These are phyloP conservation scores for Acronicta aceris DNA, from an alignment of 2,888 invertebrate species.

Conservation along the genomic window DNA sequence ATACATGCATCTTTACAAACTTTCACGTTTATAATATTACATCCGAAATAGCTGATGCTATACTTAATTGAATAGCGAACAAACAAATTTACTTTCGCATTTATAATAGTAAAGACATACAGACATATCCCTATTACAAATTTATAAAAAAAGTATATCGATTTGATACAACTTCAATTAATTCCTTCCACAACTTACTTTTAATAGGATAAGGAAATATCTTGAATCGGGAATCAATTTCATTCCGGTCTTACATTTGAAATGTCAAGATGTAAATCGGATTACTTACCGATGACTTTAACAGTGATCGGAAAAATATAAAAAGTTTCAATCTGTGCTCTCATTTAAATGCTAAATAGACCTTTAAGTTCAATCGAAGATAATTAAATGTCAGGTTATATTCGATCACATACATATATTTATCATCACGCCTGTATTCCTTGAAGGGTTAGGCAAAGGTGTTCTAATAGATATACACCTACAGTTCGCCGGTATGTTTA, in stretches of 20 bases:
- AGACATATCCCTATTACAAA: no score
- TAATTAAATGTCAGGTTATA: constrained; percentile 45
- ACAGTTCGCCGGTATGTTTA: no score
- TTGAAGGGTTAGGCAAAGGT: no score
- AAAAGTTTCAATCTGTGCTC: constrained; percentile 39
- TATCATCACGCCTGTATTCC: no score
- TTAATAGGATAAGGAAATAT: constrained; percentile 37
- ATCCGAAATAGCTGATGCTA: no score
- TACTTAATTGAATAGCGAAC: no score
- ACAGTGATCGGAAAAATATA: constrained; percentile 31
- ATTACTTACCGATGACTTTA: constrained; percentile 41
- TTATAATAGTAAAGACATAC: no score
- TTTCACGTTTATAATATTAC: no score
- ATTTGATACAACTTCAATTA: not conserved
- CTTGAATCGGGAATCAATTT: constrained; percentile 38
- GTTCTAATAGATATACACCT: no score
- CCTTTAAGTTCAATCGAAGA: constrained; percentile 21
- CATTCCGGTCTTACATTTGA: constrained; percentile 37
- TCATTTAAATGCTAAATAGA: constrained; percentile 41
- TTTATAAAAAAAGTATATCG: no score
- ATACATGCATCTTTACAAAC: no score
- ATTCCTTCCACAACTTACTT: constrained; percentile 16
- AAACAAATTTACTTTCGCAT: no score
- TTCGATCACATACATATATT: not conserved
- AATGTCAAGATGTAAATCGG: constrained; percentile 57